phyloP scores from a whole-genome alignment of 2,888 invertebrate species.

The Andrena trimmerana region DNA sequence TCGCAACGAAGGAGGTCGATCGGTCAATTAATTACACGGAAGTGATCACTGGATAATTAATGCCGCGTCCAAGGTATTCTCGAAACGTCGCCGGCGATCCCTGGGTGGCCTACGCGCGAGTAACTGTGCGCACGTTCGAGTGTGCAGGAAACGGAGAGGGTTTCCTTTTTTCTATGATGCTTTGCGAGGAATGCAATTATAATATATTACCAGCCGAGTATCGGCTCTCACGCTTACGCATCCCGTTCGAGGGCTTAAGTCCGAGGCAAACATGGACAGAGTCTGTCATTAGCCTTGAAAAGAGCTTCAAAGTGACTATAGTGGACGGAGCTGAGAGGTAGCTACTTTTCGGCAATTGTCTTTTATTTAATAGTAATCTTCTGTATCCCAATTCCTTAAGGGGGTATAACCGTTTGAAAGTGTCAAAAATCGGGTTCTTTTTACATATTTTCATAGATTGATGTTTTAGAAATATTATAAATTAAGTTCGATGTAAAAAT shows the following conservation, averaged over 20 bases:
- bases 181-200: constrained; percentile 31
- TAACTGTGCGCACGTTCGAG: neutral
- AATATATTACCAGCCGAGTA: constrained; percentile 5
- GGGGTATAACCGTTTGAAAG: too few species aligned
- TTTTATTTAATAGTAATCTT: too few species aligned
- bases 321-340: neutral
- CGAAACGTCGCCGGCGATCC: constrained; percentile 42
- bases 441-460: too few species aligned
- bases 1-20: constrained; percentile 53
- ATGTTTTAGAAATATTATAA: too few species aligned
- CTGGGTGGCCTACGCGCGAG: constrained; percentile 55
- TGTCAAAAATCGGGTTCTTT: too few species aligned
- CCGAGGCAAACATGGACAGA: neutral
- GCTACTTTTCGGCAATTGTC: neutral
- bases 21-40: constrained; percentile 63
- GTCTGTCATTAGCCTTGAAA: constrained; percentile 13
- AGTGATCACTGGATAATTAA: constrained; percentile 65
- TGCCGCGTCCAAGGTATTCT: constrained; percentile 39
- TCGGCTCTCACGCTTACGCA: constrained; percentile 1
- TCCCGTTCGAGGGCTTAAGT: neutral
- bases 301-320: constrained; percentile 2
- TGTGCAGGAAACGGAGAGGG: neutral
- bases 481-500: too few species aligned
- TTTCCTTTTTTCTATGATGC: neutral
- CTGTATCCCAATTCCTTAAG: too few species aligned